These are phyloP conservation scores for Pristionchus entomophagus DNA, from an alignment of 2,888 invertebrate species.

Conservation along the genomic window DNA sequence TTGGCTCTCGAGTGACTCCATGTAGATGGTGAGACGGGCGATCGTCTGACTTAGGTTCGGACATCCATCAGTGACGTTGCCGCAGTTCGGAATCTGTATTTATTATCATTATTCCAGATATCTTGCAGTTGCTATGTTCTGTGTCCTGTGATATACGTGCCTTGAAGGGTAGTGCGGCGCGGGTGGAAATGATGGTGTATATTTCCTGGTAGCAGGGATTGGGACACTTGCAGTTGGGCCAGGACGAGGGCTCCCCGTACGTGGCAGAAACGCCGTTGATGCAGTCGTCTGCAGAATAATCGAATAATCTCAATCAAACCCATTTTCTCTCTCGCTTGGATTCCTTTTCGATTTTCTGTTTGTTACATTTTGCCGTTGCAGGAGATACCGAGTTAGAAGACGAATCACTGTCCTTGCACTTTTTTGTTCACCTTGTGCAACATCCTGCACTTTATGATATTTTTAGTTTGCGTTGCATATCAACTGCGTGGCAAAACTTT, in stretches of 20 bases:
- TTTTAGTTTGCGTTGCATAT: too few species aligned
- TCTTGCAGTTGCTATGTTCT: not conserved
- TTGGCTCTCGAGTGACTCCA: too few species aligned
- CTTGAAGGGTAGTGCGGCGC: constrained; percentile 19
- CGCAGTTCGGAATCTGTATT: not conserved
- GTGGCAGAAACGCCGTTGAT: not conserved
- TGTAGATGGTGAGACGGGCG: constrained; percentile 5
- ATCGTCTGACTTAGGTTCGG: not conserved
- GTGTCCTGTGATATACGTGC: too few species aligned
- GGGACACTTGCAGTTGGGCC: not conserved
- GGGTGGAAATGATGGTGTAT: not conserved
- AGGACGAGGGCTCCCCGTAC: not conserved
- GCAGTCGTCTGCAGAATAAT: not conserved
- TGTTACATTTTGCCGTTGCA: too few species aligned
- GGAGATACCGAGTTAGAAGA: too few species aligned
- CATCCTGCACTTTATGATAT: too few species aligned
- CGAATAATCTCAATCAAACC: too few species aligned
- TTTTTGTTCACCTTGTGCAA: too few species aligned
- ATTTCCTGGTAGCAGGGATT: constrained; percentile 7
- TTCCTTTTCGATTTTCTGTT: not conserved
- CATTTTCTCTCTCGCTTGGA: too few species aligned
- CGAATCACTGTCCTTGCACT: too few species aligned
- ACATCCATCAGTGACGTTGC: constrained; percentile 5
- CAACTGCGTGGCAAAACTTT: too few species aligned
- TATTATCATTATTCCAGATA: not conserved